phyloP scores from a whole-genome alignment of 2,888 invertebrate genomes.

The Cyrtodaria siliqua region DNA sequence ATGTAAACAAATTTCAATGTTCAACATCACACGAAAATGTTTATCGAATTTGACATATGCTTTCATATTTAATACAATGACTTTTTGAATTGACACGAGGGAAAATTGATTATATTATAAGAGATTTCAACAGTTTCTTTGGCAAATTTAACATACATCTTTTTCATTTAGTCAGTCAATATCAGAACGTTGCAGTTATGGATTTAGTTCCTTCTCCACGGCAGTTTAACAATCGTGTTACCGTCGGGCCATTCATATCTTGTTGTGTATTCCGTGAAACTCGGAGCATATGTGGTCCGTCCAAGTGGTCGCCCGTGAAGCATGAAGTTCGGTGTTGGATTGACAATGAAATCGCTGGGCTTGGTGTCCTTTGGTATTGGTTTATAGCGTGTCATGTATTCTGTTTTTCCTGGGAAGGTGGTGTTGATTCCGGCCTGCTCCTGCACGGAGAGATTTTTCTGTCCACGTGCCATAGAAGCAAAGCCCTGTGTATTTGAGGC shows the following conservation, averaged over 20 bases:
- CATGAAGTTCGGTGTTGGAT: conserved; percentile 83
- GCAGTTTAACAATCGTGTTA: conserved; percentile 78
- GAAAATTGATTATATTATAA: too few species aligned
- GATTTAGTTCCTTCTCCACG: conserved; percentile 79
- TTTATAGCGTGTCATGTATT: conserved; percentile 82
- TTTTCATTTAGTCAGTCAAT: too few species aligned
- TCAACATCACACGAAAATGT: too few species aligned
- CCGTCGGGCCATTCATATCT: conserved; percentile 85
- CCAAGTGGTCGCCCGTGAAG: conserved; percentile 82
- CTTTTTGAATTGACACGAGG: too few species aligned
- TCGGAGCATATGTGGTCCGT: conserved; percentile 64
- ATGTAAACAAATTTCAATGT: too few species aligned
- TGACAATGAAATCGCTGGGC: conserved; percentile 81
- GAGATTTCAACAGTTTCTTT: too few species aligned
- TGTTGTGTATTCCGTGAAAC: conserved; percentile 83
- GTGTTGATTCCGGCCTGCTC: conserved; percentile 85
- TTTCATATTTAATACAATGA: too few species aligned
- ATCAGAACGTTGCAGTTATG: too few species aligned
- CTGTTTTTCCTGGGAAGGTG: conserved; percentile 83
- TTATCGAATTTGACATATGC: too few species aligned
- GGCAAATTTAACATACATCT: too few species aligned
- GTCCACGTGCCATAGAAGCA: conserved; percentile 51
- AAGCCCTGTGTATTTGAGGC: conserved; percentile 37
- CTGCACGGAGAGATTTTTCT: conserved; percentile 78
- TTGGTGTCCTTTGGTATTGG: conserved; percentile 70